Evolutionary conservation across 2,797 vertebrate genomes (phyloP).

Genomic region (Bryconaethiops microstoma): DNA sequence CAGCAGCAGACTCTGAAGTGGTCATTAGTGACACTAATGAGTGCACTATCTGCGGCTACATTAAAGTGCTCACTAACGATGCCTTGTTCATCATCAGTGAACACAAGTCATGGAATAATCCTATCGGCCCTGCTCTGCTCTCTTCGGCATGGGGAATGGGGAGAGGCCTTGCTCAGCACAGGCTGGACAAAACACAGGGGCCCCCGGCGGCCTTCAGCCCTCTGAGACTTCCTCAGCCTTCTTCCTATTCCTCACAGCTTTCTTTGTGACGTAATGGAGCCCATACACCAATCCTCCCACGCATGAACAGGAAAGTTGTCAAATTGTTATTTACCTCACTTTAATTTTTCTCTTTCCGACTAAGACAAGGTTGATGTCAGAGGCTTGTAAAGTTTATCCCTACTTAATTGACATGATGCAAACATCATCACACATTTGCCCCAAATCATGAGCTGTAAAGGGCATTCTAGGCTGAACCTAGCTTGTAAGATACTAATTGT

Average conservation of each 20-base stretch:
- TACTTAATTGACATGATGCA: too few relatives aligned
- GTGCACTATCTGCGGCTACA: slow-evolving; percentile 75
- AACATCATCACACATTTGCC: too few relatives aligned
- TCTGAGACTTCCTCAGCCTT: background rate
- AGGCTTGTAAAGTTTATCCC: too few relatives aligned
- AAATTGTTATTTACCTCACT: background rate
- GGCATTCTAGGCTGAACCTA: background rate
- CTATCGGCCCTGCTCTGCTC: slow-evolving; percentile 73
- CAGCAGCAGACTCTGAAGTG: slow-evolving; percentile 70
- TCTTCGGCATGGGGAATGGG: slow-evolving; percentile 59
- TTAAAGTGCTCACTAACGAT: slow-evolving; percentile 79
- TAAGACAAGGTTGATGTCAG: too few relatives aligned
- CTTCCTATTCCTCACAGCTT: background rate
- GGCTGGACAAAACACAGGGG: slow-evolving; percentile 54
- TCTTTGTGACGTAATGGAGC: background rate
- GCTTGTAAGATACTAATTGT: background rate
- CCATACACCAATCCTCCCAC: background rate
- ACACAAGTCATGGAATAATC: slow-evolving; percentile 78
- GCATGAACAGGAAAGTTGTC: background rate
- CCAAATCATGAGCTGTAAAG: too few relatives aligned
- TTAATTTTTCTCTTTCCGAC: background rate
- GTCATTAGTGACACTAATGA: slow-evolving; percentile 82
- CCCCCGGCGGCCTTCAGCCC: background rate
- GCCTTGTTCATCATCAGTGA: slow-evolving; percentile 81
- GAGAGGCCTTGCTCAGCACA: slow-evolving; percentile 60